Conservation (phyloP, 2,797 vertebrate genomes). For the Dromococcyx pavoninus region DNA sequence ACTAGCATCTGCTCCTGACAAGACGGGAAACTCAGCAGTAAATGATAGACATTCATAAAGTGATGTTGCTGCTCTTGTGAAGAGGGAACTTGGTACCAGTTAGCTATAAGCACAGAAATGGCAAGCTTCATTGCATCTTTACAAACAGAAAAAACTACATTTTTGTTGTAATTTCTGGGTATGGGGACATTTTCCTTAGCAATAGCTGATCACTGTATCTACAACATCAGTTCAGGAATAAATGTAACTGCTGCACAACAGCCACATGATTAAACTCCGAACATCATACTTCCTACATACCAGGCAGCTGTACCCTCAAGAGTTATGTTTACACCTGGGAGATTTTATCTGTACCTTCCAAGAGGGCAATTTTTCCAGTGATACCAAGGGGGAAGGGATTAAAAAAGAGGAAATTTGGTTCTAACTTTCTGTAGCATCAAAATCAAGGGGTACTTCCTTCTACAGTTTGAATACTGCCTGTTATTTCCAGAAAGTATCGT, state of each 20-base stretch:
- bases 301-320: background rate
- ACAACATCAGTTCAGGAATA: background rate
- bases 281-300: background rate
- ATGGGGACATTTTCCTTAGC: background rate
- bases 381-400: background rate
- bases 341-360: background rate
- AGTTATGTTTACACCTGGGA: background rate
- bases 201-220: background rate
- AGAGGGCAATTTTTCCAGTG: background rate
- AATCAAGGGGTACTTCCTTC: background rate
- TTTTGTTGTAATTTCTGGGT: background rate
- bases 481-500: background rate
- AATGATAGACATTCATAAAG: background rate
- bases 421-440: background rate
- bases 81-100: background rate
- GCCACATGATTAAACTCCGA: background rate
- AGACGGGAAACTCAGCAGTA: background rate
- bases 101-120: background rate
- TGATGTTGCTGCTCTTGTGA: background rate
- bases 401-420: background rate
- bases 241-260: background rate
- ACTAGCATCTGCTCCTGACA: background rate
- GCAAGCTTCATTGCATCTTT: background rate
- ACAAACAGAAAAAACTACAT: background rate
- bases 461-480: background rate